These are phyloP conservation scores for Malurus alboscapulatus DNA, from an alignment of 2,113 vertebrate genomes.

Conservation along the genomic window DNA sequence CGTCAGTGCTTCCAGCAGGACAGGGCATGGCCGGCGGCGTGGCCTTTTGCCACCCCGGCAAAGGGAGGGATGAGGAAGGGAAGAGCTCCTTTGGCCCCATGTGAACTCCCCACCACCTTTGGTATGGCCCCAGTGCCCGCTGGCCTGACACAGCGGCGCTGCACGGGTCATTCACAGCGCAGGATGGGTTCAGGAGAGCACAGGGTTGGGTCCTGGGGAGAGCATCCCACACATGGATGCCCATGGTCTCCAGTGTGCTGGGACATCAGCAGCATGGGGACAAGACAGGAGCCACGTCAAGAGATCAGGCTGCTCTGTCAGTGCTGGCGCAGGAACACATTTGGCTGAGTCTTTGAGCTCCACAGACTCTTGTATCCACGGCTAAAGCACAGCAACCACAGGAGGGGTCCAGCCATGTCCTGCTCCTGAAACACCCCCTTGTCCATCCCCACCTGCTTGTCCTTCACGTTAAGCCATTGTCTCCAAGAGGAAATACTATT, in stretches of 20 bases:
- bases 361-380: neutral
- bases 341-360: neutral
- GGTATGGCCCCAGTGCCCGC: accelerated
- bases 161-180: accelerated
- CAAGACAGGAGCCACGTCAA: neutral
- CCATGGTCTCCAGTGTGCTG: neutral
- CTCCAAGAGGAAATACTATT: constrained; percentile 10
- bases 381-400: neutral
- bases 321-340: neutral
- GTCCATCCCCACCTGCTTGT: neutral
- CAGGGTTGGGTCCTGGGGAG: neutral
- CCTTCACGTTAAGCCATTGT: neutral
- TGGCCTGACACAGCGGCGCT: accelerated
- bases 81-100: neutral
- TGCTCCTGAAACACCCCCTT: neutral
- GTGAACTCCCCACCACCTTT: neutral
- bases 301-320: neutral
- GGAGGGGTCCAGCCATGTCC: neutral
- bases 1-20: neutral
- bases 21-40: accelerated
- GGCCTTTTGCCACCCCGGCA: neutral
- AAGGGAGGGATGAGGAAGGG: neutral
- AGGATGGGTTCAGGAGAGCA: neutral
- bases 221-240: neutral
- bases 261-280: neutral